A percentile compares a stretch with the other conserved stretches of the same genome.
phyloP scores from a whole-genome alignment of 2,888 invertebrate species.

The Idaea straminata region DNA sequence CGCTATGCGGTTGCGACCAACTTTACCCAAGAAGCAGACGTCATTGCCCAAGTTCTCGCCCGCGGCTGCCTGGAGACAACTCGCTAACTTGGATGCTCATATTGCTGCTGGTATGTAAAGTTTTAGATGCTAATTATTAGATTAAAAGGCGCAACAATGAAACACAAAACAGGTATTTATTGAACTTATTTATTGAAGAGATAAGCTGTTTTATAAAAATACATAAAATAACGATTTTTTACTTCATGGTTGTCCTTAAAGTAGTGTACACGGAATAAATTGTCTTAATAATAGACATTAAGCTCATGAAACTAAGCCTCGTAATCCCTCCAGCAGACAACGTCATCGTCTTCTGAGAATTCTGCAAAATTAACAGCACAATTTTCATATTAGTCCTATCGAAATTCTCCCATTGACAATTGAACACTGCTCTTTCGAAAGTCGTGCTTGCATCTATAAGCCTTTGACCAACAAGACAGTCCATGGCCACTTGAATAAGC shows the following conservation, averaged over 20 bases:
- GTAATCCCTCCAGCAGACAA: conserved; percentile 44
- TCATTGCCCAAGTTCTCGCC: conserved; percentile 91
- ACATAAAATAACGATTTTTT: not conserved
- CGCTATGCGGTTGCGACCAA: conserved; percentile 87
- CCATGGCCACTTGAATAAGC: conserved; percentile 44
- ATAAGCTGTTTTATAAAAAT: not conserved
- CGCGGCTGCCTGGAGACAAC: conserved; percentile 89
- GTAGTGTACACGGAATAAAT: conserved; percentile 48
- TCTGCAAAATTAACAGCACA: conserved; percentile 41
- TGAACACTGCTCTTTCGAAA: conserved; percentile 42
- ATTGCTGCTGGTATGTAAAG: conserved; percentile 52
- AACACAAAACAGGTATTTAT: not conserved
- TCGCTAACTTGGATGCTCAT: conserved; percentile 82
- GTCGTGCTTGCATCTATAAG: conserved; percentile 39
- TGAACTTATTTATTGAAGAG: not conserved
- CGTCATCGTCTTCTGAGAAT: conserved; percentile 41
- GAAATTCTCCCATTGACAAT: conserved; percentile 46
- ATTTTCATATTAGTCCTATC: conserved; percentile 39
- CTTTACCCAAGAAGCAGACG: conserved; percentile 87
- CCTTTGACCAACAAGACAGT: conserved; percentile 45
- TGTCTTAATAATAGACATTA: conserved; percentile 38
- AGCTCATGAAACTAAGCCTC: conserved; percentile 35
- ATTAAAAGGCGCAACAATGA: not conserved
- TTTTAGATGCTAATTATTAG: not conserved
- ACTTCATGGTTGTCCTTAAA: conserved; percentile 35